These are phyloP conservation scores for Drosophila equinoxialis DNA, from an alignment of 1,140 invertebrate species.

Conservation along the genomic window DNA sequence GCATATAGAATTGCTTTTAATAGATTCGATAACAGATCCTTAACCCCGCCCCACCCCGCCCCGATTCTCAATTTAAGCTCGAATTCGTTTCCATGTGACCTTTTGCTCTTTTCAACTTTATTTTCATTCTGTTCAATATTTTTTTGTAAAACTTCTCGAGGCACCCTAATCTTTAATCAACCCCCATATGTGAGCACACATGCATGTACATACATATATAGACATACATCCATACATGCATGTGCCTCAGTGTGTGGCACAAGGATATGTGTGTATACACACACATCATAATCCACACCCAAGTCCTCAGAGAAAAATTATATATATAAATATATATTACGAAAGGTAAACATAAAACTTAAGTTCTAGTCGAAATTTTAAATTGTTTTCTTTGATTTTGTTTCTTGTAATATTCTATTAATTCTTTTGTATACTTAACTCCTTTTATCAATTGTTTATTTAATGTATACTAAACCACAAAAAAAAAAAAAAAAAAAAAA, in stretches of 20 bases:
- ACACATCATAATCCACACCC: constrained; percentile 18
- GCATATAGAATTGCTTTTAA: constrained; percentile 22
- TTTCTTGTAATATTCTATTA: constrained; percentile 27
- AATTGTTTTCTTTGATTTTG: constrained; percentile 60
- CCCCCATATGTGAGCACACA: constrained; percentile 29
- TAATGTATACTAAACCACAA: constrained; percentile 66
- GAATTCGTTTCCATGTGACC: background rate
- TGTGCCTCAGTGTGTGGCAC: constrained; percentile 35
- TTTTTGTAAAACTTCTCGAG: constrained; percentile 25
- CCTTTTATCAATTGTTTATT: constrained; percentile 63
- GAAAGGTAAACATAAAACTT: constrained; percentile 53
- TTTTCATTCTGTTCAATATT: constrained; percentile 20
- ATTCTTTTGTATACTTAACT: constrained; percentile 32
- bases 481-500: constrained; percentile 50
- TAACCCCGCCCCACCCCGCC: background rate
- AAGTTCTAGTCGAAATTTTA: constrained; percentile 83
- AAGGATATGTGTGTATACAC: constrained; percentile 55
- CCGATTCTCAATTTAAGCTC: background rate
- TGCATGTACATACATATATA: constrained; percentile 14
- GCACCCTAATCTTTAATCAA: constrained; percentile 42
- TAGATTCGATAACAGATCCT: background rate
- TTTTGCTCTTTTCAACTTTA: background rate
- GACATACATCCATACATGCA: constrained; percentile 11
- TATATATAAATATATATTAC: constrained; percentile 42
- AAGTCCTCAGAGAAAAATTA: constrained; percentile 31